Evolutionary conservation across 2,888 invertebrate genomes (phyloP).

Genomic region (Aphodius granarius): DNA sequence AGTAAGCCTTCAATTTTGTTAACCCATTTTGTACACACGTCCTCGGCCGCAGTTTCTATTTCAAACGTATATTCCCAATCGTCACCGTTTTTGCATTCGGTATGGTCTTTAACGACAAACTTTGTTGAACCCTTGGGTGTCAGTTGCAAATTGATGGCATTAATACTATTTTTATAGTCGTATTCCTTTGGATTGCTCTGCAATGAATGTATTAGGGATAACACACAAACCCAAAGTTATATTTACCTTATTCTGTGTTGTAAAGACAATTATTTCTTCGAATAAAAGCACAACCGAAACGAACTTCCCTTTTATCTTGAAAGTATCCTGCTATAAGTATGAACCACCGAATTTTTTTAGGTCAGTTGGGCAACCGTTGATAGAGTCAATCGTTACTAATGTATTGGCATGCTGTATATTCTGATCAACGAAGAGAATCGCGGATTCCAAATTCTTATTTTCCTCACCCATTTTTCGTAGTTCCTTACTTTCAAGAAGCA

Average conservation of each 20-base stretch:
- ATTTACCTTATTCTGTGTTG: slow-evolving; percentile 29
- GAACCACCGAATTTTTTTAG: slow-evolving; percentile 43
- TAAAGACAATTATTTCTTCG: slow-evolving; percentile 45
- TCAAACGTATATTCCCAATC: not conserved
- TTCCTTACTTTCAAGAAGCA: slow-evolving; percentile 35
- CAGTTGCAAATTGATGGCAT: slow-evolving; percentile 35
- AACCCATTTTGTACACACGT: not conserved
- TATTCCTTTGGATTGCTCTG: slow-evolving; percentile 42
- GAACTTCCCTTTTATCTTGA: slow-evolving; percentile 43
- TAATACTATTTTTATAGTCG: slow-evolving; percentile 42
- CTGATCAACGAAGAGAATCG: not conserved
- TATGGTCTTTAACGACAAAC: not conserved
- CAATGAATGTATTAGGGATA: too few species aligned
- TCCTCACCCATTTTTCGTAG: not conserved
- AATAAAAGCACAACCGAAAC: slow-evolving; percentile 46
- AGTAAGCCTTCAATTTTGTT: not conserved
- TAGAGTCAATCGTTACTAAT: slow-evolving; percentile 47
- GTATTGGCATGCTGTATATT: slow-evolving; percentile 28
- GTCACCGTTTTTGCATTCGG: not conserved
- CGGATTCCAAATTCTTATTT: not conserved
- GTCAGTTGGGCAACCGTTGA: slow-evolving; percentile 45
- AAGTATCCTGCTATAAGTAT: slow-evolving; percentile 42
- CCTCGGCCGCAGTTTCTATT: not conserved
- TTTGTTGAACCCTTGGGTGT: not conserved
- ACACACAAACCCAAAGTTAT: too few species aligned